phyloP scores from a whole-genome alignment of 2,113 vertebrate genomes.

The Barbus barbus region DNA sequence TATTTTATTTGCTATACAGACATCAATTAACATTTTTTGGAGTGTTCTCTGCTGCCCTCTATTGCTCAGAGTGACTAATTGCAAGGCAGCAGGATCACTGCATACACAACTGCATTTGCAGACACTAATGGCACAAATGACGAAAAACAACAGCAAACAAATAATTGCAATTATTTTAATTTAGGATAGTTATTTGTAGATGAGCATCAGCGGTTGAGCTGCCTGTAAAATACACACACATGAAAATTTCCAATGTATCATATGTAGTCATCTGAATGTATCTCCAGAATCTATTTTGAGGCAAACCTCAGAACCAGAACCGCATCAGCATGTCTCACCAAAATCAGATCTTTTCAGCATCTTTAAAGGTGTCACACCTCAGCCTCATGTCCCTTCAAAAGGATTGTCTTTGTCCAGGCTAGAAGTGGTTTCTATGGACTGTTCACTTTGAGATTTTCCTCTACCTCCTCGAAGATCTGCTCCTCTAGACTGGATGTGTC shows the following conservation, averaged over 20 bases:
- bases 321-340: background rate
- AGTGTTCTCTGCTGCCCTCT: slow-evolving; percentile 37
- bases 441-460: slow-evolving; percentile 70
- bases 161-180: background rate
- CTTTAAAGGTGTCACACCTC: too few species aligned
- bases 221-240: background rate
- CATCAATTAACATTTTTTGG: background rate
- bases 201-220: background rate
- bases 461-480: slow-evolving; percentile 78
- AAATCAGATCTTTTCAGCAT: background rate
- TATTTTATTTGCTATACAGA: background rate
- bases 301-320: background rate
- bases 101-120: background rate
- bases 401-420: background rate
- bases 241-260: background rate
- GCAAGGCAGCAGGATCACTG: background rate
- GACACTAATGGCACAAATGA: background rate
- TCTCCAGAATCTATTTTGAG: slow-evolving; percentile 3
- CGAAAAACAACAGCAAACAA: background rate
- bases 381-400: background rate
- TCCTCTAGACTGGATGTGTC: slow-evolving; percentile 83
- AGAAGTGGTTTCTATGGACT: background rate
- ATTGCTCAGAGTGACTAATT: slow-evolving; percentile 1
- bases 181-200: background rate
- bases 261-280: background rate